Evolutionary conservation across 2,888 invertebrate species (phyloP).

Genomic region (Troides aeacus): DNA sequence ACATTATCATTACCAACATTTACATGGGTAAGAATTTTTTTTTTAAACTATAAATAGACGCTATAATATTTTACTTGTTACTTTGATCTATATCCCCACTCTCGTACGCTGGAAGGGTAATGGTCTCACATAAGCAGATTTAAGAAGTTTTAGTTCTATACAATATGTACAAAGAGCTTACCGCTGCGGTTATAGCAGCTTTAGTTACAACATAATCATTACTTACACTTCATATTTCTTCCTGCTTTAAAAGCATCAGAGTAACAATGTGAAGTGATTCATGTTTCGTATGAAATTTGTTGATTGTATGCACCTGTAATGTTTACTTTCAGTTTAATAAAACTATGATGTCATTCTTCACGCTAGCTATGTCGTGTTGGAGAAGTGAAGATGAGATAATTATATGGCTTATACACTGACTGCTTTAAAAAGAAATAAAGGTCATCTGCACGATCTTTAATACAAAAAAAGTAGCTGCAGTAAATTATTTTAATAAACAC

Average conservation of each 20-base stretch:
- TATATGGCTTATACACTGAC: not conserved
- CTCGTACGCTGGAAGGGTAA: too few species aligned
- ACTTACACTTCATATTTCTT: not conserved
- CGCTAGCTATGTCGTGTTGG: constrained; percentile 67
- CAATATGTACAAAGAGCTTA: not conserved
- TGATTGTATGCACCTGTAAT: not conserved
- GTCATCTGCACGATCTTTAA: not conserved
- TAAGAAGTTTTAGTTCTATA: not conserved
- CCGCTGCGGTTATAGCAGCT: not conserved
- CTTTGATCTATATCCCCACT: too few species aligned
- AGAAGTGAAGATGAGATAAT: constrained; percentile 34
- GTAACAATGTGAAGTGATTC: not conserved
- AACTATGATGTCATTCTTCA: constrained; percentile 72
- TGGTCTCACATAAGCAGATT: not conserved
- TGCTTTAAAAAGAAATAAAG: not conserved
- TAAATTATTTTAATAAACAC: too few species aligned
- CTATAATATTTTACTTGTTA: not conserved
- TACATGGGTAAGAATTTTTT: constrained; percentile 57
- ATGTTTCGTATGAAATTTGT: not conserved
- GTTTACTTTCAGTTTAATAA: constrained; percentile 60
- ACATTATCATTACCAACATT: constrained; percentile 65
- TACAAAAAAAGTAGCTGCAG: too few species aligned
- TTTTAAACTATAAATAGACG: not conserved
- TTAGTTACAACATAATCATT: not conserved
- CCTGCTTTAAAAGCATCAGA: not conserved